Percentiles rank a stretch among this genome's conserved stretches.
Evolutionary conservation across 2,797 vertebrate genomes (phyloP).

Genomic region (Anguilla anguilla): DNA sequence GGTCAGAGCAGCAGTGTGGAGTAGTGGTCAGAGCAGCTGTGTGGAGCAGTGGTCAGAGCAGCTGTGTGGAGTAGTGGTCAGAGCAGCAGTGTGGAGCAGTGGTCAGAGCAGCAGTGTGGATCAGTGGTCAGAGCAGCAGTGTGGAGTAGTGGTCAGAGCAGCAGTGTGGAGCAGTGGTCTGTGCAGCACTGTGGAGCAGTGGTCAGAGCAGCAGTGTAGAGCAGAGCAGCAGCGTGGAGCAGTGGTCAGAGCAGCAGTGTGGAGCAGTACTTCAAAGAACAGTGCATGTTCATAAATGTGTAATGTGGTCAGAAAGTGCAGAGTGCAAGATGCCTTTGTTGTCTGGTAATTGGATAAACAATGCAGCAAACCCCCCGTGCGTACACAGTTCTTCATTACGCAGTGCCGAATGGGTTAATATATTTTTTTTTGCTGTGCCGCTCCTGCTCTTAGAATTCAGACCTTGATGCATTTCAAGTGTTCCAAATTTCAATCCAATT

Average conservation of each 20-base stretch:
- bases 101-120: background rate
- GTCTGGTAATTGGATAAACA: slow-evolving; percentile 1
- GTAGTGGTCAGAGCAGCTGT: slow-evolving; percentile 2
- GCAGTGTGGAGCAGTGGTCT: slow-evolving; percentile 1
- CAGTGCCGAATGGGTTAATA: background rate
- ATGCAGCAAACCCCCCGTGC: background rate
- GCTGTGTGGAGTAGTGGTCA: background rate
- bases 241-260: background rate
- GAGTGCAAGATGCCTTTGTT: background rate
- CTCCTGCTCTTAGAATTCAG: slow-evolving; percentile 16
- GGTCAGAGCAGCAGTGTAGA: too few species aligned
- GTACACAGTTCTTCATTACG: background rate
- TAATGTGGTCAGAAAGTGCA: background rate
- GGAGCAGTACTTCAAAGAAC: background rate
- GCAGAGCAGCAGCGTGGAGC: background rate
- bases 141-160: background rate
- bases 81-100: background rate
- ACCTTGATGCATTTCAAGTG: slow-evolving; percentile 37
- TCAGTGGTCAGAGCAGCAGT: background rate
- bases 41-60: slow-evolving; percentile 6
- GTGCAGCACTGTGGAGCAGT: background rate
- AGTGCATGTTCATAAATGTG: background rate
- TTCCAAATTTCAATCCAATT: slow-evolving; percentile 49
- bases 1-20: background rate
- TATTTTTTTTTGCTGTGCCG: background rate